These are phyloP conservation scores for Lithobius niger DNA, from an alignment of 1,140 invertebrate genomes.

Conservation along the genomic window DNA sequence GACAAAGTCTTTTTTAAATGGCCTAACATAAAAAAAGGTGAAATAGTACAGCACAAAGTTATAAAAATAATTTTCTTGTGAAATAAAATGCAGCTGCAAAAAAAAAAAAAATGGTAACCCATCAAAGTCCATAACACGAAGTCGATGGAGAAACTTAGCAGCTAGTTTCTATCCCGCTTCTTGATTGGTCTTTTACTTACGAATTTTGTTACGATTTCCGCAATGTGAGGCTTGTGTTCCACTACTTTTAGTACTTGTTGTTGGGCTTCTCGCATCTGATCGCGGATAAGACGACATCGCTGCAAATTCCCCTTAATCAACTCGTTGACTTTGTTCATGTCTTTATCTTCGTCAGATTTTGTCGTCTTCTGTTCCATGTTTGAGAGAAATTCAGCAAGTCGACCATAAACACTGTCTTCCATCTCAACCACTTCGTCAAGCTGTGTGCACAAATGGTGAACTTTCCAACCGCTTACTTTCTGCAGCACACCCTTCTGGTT, in stretches of 20 bases:
- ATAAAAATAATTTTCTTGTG: too few relatives aligned
- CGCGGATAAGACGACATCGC: conserved; percentile 78
- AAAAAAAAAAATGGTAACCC: too few relatives aligned
- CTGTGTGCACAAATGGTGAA: conserved; percentile 78
- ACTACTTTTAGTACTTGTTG: conserved; percentile 76
- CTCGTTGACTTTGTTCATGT: conserved; percentile 57
- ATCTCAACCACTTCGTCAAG: conserved; percentile 67
- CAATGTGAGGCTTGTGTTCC: conserved; percentile 74
- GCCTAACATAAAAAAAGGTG: too few relatives aligned
- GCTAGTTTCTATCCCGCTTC: conserved; percentile 46
- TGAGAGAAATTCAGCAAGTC: conserved; percentile 46
- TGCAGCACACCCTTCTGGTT: conserved; percentile 74
- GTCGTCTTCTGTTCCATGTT: conserved; percentile 44
- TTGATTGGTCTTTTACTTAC: conserved; percentile 80
- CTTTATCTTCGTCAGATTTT: conserved; percentile 40
- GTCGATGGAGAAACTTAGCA: too few relatives aligned
- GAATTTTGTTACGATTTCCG: conserved; percentile 76
- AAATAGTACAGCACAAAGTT: too few relatives aligned
- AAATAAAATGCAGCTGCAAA: too few relatives aligned
- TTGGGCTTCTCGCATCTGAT: conserved; percentile 77
- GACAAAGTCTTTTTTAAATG: too few relatives aligned
- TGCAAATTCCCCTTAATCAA: conserved; percentile 86
- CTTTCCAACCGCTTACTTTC: conserved; percentile 89
- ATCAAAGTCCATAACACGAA: too few relatives aligned
- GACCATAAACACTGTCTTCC: conserved; percentile 45